These are phyloP conservation scores for Gymnogyps californianus DNA, from an alignment of 2,113 vertebrate species.

Conservation along the genomic window DNA sequence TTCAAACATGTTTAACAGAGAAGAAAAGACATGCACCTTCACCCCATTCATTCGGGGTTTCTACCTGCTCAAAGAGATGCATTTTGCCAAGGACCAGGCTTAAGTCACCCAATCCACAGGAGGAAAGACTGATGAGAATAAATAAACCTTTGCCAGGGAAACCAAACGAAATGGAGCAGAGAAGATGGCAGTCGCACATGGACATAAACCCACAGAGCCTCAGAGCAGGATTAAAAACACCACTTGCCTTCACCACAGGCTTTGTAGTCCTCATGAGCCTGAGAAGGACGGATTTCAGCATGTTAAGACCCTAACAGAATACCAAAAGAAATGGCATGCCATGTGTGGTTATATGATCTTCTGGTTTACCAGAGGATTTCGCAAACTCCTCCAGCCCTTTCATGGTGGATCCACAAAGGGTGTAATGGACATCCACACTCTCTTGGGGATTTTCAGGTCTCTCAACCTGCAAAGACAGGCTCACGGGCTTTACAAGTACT, in stretches of 20 bases:
- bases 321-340: background rate
- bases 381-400: background rate
- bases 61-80: background rate
- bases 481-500: background rate
- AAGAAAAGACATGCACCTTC: background rate
- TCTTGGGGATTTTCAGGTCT: background rate
- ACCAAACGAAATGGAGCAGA: background rate
- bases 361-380: background rate
- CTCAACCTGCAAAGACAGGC: background rate
- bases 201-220: background rate
- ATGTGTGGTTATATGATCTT: background rate
- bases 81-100: background rate
- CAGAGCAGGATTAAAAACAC: background rate
- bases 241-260: background rate
- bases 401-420: background rate
- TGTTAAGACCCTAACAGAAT: background rate
- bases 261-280: background rate
- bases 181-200: fast-evolving
- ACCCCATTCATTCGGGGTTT: background rate
- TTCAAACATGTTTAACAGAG: background rate
- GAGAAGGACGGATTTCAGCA: background rate
- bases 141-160: background rate
- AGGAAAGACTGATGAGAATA: background rate
- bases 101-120: background rate
- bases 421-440: background rate